Evolutionary conservation across 2,797 vertebrate genomes (phyloP).

Genomic region (Chromobotia macracanthus): DNA sequence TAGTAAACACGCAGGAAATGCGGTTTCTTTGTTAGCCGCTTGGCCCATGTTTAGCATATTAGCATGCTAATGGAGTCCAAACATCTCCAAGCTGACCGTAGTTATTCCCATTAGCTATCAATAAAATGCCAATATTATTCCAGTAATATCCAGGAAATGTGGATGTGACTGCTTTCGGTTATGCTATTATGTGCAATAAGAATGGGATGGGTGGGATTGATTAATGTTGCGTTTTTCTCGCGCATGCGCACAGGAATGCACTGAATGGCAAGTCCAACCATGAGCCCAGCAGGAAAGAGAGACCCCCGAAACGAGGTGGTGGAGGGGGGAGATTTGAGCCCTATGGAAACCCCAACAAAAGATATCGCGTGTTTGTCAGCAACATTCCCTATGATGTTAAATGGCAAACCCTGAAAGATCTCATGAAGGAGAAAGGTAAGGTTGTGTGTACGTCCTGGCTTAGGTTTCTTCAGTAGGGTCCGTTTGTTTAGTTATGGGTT

Average conservation of each 20-base stretch:
- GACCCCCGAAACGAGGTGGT: constrained; percentile 88
- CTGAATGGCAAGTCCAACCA: constrained; percentile 84
- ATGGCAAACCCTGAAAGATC: constrained; percentile 97
- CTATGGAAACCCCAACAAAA: constrained; percentile 81
- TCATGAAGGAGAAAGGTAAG: constrained; percentile 99
- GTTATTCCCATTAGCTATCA: too few species aligned
- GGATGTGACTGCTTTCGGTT: too few species aligned
- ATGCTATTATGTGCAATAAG: too few species aligned
- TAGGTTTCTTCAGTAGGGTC: constrained; percentile 9
- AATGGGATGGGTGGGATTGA: too few species aligned
- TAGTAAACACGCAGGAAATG: not conserved
- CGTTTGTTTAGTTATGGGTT: not conserved
- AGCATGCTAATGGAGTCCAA: not conserved
- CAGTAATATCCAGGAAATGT: too few species aligned
- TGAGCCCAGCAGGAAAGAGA: constrained; percentile 87
- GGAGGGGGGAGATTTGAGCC: constrained; percentile 88
- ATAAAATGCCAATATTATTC: too few species aligned
- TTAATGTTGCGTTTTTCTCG: too few species aligned
- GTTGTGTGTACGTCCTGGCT: not conserved
- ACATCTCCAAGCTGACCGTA: too few species aligned
- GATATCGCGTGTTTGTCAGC: constrained; percentile 96
- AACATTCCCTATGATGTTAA: constrained; percentile 98
- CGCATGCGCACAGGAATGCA: constrained; percentile 71
- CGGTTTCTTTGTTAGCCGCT: constrained; percentile 25
- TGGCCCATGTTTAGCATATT: not conserved